Evolutionary conservation across 2,113 vertebrate genomes (phyloP), one percentile per base, ranked within the genome.

Genomic region (Leptobrachium ailaonicum): DNA sequence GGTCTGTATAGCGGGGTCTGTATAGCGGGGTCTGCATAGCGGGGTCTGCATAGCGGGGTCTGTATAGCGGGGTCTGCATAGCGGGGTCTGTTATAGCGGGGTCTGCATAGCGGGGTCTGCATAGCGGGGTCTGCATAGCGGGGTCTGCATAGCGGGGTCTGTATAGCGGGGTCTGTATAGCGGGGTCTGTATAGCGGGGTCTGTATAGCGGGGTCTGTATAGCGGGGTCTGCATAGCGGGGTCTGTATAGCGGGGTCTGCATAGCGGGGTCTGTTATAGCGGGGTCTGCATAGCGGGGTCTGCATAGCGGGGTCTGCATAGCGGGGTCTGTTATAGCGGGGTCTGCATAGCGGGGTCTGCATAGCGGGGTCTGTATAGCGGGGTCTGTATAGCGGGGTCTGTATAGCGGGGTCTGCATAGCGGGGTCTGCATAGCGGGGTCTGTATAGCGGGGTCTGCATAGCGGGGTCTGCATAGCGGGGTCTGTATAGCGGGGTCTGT

Each of bases 31-130:
- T 10, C 1, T 83, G n/a, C n/a, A 81, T 54, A 76, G 66, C 41
- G 82, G 41, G 41, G 84, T 10, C 1, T 83, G n/a, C n/a, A 81
- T 54, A 76, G 66, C 41, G 82, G 41, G 41, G 84, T 10, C 1
- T 83, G n/a, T n/a, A 81, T 54, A 76, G 66, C 41, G 82, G 41
- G 41, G 84, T 10, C 1, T 83, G n/a, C n/a, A 81, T 54, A 76
- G 66, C 41, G 82, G 41, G 41, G 84, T 10, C 1, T 83, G n/a
- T n/a, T n/a, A 81, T 54, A 76, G 66, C 41, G 82, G 41, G 41
- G 84, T 10, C 1, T 83, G n/a, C n/a, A 81, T 54, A 76, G 66
- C 41, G 82, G 41, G 41, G 84, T 10, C 1, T 83, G n/a, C n/a
- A 81, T 54, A 76, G 66, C 41, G 82, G 41, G 41, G 84, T 10